Conservation (phyloP, 2,797 vertebrate species). For the Pygocentrus nattereri region DNA sequence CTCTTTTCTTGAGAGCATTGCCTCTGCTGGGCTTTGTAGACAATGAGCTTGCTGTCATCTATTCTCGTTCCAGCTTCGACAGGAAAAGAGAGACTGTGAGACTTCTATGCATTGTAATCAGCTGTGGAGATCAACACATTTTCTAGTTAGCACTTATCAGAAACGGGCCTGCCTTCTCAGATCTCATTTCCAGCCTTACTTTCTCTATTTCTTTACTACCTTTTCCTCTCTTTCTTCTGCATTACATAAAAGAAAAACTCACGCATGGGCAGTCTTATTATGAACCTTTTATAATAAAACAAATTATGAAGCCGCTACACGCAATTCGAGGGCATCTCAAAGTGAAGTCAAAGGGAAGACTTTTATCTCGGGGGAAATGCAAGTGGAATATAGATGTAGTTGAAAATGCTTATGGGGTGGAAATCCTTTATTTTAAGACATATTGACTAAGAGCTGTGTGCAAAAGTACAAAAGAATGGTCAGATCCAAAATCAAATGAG, state of each 20-base stretch:
- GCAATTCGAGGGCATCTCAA: conserved; percentile 63
- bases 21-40: neutral
- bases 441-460: neutral
- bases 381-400: conserved; percentile 56
- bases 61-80: neutral
- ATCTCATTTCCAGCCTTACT: conserved; percentile 44
- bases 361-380: conserved; percentile 66
- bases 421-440: neutral
- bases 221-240: conserved; percentile 5
- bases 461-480: too few relatives aligned
- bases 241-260: conserved; percentile 52
- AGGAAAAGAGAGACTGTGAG: too few relatives aligned
- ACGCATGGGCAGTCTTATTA: conserved; percentile 54
- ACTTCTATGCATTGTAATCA: conserved; percentile 48
- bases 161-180: conserved; percentile 33
- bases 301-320: conserved; percentile 61
- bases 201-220: conserved; percentile 11
- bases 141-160: conserved; percentile 25
- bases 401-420: conserved; percentile 62
- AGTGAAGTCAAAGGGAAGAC: conserved; percentile 56
- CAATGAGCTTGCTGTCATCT: neutral
- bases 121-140: conserved; percentile 40
- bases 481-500: too few relatives aligned
- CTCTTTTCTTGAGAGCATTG: neutral
- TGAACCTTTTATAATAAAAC: conserved; percentile 51